Base-by-base conservation (phyloP, 1,140 invertebrate species). In the Drosophila miranda region DNA sequence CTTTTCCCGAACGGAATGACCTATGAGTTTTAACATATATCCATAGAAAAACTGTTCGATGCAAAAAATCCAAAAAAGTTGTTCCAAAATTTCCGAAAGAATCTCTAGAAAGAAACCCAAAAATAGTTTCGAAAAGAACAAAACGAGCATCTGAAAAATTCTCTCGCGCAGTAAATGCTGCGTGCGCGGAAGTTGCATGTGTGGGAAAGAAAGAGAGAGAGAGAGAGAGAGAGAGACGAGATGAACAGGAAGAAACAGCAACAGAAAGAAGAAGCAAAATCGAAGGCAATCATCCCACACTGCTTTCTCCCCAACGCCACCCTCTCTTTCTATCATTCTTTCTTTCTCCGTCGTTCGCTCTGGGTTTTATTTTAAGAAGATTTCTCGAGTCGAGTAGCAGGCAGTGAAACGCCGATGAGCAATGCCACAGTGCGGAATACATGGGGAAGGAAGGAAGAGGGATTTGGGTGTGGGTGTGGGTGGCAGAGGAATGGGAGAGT, bases 281-380 rank as follows among this genome's bases (percentile, higher is more conserved):
- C 49, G 52, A 53, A 38, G 61, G 60, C 63, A 67, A 68, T 68
- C 49, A 63, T 55, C 30, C 59, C 59, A 19, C 14, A 54, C 59
- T 38, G 34, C 34, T 38, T 38, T 38, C 34, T 13, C 11, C 11
- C 34, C 34, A 3, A 5, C 2, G 30, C 30, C 30, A 3, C 11
- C 34, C 11, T 5, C 11, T 50, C 79, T 77, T 56, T 67, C 56
- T 54, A 2, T 23, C 19, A 23, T 43, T 30, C 50, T 45, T 41
- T 54, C 56, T 19, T 34, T 43, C 41, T 56, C 16, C 28, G 16
- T 26, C 23, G 23, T 26, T 26, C 60, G 53, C 72, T 62, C 61
- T 75, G 69, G 60, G 81, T 84, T 84, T 86, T 84, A 84, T 84
- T 84, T 84, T 84, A 84, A 84, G 79, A 83, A 83, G 81, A 86